Base-by-base conservation (phyloP, 2,113 vertebrate species). In the Xenopus borealis region DNA sequence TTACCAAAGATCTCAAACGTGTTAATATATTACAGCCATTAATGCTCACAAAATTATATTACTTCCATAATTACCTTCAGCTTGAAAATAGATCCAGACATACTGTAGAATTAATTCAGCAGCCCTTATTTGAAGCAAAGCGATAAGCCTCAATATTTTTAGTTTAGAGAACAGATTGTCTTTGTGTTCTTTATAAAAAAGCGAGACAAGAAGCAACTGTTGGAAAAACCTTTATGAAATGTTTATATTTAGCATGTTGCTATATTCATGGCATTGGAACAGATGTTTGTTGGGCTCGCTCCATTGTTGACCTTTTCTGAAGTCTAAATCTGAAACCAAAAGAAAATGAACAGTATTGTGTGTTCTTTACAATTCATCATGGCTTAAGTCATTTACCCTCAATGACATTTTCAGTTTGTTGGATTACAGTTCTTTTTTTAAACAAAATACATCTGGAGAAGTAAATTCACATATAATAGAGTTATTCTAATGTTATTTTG, bases 401-500 rank as follows among this genome's bases (percentile, higher is more conserved):
- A 7, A 0, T 59, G 45, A 78, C 44, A 67, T 72, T 78, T 68
- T 17, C 59, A 68, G 62, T 76, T 79, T 73, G 6, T 70, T 66
- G 55, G 0, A 1, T 23, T 71, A 13, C 33, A 33, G 69, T 64
- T 62, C 13, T 70, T 72, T 12, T 23, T 18, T 27, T 73, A 40
- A 40, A 40, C 33, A 7, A 40, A 40, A 40, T 40, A 40, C 5
- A 40, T 40, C 8, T 62, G 85, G 78, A 47, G 53, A 72, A 76
- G 69, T 59, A 27, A 27, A 27, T 27, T 27, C 72, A 74, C 66
- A 84, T 79, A 79, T 72, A 86, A 83, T 66, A 79, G 76, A 67
- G 47, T 62, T 75, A 84, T 44, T 53, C 63, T 79, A 78, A 79
- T 82, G 85, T 81, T 81, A 85, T 78, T 80, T 78, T 84, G 72